A percentile compares a stretch with the other conserved stretches of the same genome.
Evolutionary conservation across 2,888 invertebrate genomes (phyloP).

Genomic region (Anticlea derivata): DNA sequence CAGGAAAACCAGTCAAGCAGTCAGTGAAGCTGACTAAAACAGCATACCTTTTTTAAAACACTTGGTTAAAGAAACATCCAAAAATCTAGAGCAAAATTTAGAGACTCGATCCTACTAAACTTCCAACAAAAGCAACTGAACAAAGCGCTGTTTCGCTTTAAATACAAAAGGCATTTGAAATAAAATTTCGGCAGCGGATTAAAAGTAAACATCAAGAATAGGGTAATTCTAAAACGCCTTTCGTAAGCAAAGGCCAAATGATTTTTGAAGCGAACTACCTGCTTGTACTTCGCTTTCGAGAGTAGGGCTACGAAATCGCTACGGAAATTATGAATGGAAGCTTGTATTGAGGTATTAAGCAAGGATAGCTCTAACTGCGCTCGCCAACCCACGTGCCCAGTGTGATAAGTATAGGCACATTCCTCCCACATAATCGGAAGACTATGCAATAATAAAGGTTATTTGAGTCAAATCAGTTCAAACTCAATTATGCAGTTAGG

Average conservation of each 20-base stretch:
- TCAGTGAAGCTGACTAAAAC: no score
- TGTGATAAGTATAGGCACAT: no score
- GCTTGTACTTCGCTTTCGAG: slow-evolving; percentile 51
- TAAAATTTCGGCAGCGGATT: slow-evolving; percentile 78
- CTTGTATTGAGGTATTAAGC: no score
- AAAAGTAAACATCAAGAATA: slow-evolving; percentile 77
- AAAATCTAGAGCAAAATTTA: not conserved
- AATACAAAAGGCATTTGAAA: slow-evolving; percentile 53
- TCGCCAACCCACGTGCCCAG: no score
- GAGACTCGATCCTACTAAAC: not conserved
- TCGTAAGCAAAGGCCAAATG: slow-evolving; percentile 71
- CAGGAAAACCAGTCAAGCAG: no score
- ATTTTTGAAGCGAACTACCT: slow-evolving; percentile 79
- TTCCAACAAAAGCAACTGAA: not conserved
- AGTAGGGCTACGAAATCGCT: slow-evolving; percentile 45
- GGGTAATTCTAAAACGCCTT: slow-evolving; percentile 67
- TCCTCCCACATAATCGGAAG: no score
- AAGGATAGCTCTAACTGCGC: no score
- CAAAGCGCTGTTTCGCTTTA: slow-evolving; percentile 44
- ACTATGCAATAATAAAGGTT: no score
- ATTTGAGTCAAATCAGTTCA: no score
- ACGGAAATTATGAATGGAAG: not conserved
- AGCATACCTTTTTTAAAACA: no score
- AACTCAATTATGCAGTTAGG: no score
- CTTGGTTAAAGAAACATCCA: no score